Evolutionary conservation across 2,113 vertebrate genomes (phyloP).

Genomic region (Riparia riparia): DNA sequence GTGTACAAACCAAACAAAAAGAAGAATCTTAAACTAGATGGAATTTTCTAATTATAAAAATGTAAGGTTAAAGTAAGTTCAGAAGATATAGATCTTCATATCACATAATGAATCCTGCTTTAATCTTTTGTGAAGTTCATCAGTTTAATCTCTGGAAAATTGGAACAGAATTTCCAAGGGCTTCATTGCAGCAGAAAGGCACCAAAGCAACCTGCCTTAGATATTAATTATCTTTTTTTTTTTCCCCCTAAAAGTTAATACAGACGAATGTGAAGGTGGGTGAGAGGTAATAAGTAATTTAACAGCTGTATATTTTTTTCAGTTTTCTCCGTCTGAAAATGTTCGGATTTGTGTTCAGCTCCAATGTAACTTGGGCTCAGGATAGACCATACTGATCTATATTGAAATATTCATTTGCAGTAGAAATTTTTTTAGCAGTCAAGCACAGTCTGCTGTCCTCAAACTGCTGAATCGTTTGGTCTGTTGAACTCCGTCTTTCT

Average conservation of each 20-base stretch:
- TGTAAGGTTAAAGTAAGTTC: background rate
- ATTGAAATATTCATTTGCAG: background rate
- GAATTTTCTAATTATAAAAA: background rate
- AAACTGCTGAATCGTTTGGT: slow-evolving; percentile 1
- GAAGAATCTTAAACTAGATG: background rate
- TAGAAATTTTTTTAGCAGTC: background rate
- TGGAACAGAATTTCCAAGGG: background rate
- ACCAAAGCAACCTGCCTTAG: background rate
- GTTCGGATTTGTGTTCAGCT: background rate
- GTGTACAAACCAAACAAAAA: background rate
- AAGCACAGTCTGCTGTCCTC: background rate
- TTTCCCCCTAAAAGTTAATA: background rate
- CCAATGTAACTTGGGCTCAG: background rate
- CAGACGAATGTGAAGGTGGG: background rate
- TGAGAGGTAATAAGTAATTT: background rate
- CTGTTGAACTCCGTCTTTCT: background rate
- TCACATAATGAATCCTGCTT: background rate
- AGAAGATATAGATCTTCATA: background rate
- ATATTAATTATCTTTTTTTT: background rate
- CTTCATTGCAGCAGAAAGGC: background rate
- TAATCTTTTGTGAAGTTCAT: background rate
- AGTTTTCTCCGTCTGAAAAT: background rate
- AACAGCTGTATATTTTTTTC: background rate
- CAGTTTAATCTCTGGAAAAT: background rate
- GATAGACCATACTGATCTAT: background rate